phyloP scores from a whole-genome alignment of 2,113 vertebrate species.

The Cebus imitator region DNA sequence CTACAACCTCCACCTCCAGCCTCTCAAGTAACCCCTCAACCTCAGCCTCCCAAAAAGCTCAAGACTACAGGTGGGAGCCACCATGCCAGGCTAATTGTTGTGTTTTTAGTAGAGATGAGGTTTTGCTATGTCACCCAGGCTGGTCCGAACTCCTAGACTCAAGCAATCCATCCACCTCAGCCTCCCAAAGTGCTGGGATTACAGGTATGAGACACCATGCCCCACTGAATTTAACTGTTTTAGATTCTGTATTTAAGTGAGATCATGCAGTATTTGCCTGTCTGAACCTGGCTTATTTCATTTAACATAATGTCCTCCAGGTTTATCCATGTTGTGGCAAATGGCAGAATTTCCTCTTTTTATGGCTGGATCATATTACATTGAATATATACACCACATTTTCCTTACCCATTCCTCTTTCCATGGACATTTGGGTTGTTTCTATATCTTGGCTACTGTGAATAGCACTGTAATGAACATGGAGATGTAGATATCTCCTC shows the following conservation, averaged over 20 bases:
- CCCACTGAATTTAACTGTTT: background rate
- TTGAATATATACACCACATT: background rate
- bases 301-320: background rate
- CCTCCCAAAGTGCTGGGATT: too few species aligned
- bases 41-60: background rate
- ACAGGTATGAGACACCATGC: background rate
- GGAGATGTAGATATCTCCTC: background rate
- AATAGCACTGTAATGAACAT: background rate
- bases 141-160: too few species aligned
- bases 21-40: background rate
- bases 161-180: too few species aligned
- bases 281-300: background rate
- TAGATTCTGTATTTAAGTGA: background rate
- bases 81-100: too few species aligned
- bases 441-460: background rate
- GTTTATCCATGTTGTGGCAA: background rate
- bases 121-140: too few species aligned
- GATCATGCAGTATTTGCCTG: background rate
- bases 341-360: background rate
- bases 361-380: background rate
- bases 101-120: too few species aligned
- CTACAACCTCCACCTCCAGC: background rate
- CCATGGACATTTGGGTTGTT: background rate
- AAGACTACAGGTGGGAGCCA: background rate
- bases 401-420: background rate